Evolutionary conservation across 2,113 vertebrate genomes (phyloP).

Genomic region (Nothobranchius furzeri): DNA sequence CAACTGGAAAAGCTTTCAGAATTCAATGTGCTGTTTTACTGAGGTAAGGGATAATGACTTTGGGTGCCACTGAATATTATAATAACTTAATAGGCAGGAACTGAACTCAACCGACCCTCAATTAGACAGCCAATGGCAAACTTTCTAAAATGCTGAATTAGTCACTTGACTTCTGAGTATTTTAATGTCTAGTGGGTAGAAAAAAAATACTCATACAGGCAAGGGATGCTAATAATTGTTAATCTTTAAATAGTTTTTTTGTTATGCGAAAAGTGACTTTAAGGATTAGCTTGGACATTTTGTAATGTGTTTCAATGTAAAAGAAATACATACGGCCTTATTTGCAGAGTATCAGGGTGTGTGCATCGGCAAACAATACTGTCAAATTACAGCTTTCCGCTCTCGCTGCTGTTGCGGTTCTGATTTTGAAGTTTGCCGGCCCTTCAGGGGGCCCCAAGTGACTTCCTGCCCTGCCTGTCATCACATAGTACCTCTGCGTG

Average conservation of each 20-base stretch:
- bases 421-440: too few relatives aligned
- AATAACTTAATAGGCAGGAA: slow-evolving; percentile 43
- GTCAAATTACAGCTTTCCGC: too few relatives aligned
- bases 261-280: not conserved
- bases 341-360: too few relatives aligned
- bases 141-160: not conserved
- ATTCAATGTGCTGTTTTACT: slow-evolving; percentile 35
- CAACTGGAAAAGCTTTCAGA: slow-evolving; percentile 18
- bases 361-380: too few relatives aligned
- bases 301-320: not conserved
- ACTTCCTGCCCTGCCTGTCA: too few relatives aligned
- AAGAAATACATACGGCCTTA: too few relatives aligned
- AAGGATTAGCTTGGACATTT: not conserved
- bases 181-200: not conserved
- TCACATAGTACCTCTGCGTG: too few relatives aligned
- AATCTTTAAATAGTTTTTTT: not conserved
- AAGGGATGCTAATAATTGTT: not conserved
- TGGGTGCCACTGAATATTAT: slow-evolving; percentile 23
- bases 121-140: slow-evolving; percentile 16
- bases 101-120: slow-evolving; percentile 24
- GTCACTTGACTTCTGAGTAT: not conserved
- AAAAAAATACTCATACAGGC: not conserved
- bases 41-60: slow-evolving; percentile 10
- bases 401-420: too few relatives aligned
- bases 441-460: too few relatives aligned